Percentiles rank a stretch among this genome's conserved stretches.
These are phyloP conservation scores for Labrus mixtus DNA, from an alignment of 2,113 vertebrate genomes.

Conservation along the genomic window DNA sequence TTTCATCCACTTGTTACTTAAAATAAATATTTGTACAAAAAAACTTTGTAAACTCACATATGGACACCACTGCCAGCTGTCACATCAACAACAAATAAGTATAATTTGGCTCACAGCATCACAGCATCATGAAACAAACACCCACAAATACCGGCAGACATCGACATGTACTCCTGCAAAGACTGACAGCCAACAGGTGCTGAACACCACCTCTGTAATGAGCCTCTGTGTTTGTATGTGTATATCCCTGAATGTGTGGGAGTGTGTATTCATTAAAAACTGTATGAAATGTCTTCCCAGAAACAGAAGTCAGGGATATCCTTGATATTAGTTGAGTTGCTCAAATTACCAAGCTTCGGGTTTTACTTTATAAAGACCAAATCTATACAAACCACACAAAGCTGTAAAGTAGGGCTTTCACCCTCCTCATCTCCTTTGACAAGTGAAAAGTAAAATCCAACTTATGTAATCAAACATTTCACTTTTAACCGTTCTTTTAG, in stretches of 20 bases:
- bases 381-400: no score
- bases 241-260: neutral
- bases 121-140: neutral
- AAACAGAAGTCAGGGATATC: slow-evolving; percentile 8
- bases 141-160: neutral
- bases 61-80: neutral
- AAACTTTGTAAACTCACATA: no score
- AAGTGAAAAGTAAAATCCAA: no score
- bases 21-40: neutral
- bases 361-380: neutral
- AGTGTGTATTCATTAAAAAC: slow-evolving; percentile 9
- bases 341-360: slow-evolving; percentile 34
- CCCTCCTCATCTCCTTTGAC: no score
- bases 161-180: slow-evolving; percentile 1
- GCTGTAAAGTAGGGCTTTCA: no score
- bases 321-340: neutral
- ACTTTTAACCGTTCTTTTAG: no score
- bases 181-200: neutral
- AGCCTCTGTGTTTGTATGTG: neutral
- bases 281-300: neutral
- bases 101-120: neutral
- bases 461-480: no score
- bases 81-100: neutral
- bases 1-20: neutral
- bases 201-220: neutral